These are phyloP conservation scores for Panagrolaimus sp. DNA, from an alignment of 1,140 invertebrate genomes.

Conservation along the genomic window DNA sequence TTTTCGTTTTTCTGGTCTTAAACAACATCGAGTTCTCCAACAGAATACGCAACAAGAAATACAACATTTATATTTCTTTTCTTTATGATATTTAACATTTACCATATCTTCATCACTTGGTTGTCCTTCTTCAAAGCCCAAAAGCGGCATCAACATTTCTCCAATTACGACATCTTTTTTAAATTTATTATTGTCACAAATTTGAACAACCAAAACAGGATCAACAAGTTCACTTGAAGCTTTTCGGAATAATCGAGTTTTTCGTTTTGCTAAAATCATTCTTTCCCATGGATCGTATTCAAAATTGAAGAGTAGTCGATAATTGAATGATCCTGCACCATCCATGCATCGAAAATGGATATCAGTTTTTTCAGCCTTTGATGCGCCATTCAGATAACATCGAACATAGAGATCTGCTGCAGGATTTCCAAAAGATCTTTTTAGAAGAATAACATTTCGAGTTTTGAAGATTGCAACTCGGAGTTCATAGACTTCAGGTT, in stretches of 20 bases:
- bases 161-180: slow-evolving; percentile 63
- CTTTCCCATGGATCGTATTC: slow-evolving; percentile 63
- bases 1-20: slow-evolving; percentile 19
- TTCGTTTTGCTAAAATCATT: slow-evolving; percentile 61
- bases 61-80: slow-evolving; percentile 58
- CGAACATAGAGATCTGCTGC: slow-evolving; percentile 64
- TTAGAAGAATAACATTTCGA: slow-evolving; percentile 44
- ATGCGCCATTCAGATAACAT: slow-evolving; percentile 62
- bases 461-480: slow-evolving; percentile 42
- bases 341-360: slow-evolving; percentile 64
- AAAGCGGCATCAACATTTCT: slow-evolving; percentile 40
- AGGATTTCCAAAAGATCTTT: slow-evolving; percentile 45
- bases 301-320: slow-evolving; percentile 63
- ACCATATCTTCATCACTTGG: slow-evolving; percentile 40
- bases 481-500: slow-evolving; percentile 58
- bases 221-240: slow-evolving; percentile 61
- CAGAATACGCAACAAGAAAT: slow-evolving; percentile 58
- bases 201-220: slow-evolving; percentile 61
- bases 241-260: slow-evolving; percentile 58
- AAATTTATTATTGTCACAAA: slow-evolving; percentile 66
- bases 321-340: slow-evolving; percentile 65
- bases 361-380: slow-evolving; percentile 63
- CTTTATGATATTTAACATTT: slow-evolving; percentile 39
- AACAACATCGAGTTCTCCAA: slow-evolving; percentile 20
- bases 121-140: slow-evolving; percentile 34